Percentiles rank a stretch among this genome's conserved stretches.
Evolutionary conservation across 1,140 invertebrate genomes (phyloP).

Genomic region (Campoletis sonorensis): DNA sequence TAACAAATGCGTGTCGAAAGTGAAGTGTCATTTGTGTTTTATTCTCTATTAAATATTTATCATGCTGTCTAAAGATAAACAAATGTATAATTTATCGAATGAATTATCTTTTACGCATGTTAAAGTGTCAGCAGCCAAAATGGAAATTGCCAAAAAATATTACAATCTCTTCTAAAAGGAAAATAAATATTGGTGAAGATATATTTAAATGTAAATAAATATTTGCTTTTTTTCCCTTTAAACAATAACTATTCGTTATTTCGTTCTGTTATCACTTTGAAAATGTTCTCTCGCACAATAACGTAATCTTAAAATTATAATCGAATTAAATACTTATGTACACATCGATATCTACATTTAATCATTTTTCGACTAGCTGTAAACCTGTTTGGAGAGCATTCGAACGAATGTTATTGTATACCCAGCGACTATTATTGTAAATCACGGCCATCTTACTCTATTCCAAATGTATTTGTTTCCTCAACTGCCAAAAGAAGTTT

Average conservation of each 20-base stretch:
- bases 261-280: background rate
- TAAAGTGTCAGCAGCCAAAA: too few species aligned
- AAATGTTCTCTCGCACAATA: background rate
- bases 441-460: conserved; percentile 83
- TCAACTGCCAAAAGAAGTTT: conserved; percentile 96
- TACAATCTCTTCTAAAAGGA: too few species aligned
- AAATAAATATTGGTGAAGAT: too few species aligned
- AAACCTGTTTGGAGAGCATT: conserved; percentile 5
- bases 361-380: conserved; percentile 37
- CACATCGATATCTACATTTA: background rate
- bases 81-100: too few species aligned
- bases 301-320: background rate
- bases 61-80: too few species aligned
- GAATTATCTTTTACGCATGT: too few species aligned
- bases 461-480: conserved; percentile 98
- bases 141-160: too few species aligned
- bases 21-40: background rate
- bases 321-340: conserved; percentile 14
- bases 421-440: background rate
- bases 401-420: conserved; percentile 33
- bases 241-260: background rate
- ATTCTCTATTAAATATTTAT: background rate
- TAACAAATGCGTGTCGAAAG: background rate
- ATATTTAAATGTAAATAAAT: too few species aligned
- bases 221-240: background rate